Conservation (phyloP, 92 coral and sea anemone species). For the Zoanthus sociatus region DNA sequence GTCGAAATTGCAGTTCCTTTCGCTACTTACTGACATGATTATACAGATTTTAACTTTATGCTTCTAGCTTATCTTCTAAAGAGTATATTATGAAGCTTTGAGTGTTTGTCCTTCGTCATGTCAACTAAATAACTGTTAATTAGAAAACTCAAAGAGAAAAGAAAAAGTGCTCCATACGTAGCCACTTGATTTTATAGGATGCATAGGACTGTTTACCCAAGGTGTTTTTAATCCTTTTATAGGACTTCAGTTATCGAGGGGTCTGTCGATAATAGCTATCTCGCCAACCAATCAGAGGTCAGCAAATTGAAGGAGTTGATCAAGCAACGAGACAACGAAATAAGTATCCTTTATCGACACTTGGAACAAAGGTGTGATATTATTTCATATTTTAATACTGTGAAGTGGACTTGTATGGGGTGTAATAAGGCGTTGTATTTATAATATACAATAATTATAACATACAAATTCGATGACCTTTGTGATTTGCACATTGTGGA, state of each 20-base stretch:
- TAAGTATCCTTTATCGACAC: constrained; percentile 90
- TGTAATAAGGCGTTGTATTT: too few species aligned
- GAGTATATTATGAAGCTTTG: too few species aligned
- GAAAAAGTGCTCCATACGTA: background rate
- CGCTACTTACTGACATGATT: too few species aligned
- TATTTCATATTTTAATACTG: background rate
- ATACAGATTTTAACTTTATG: too few species aligned
- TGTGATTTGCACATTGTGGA: too few species aligned
- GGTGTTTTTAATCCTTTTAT: background rate
- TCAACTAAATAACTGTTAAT: too few species aligned
- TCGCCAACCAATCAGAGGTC: constrained; percentile 89
- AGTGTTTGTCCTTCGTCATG: too few species aligned
- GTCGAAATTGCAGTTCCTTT: too few species aligned
- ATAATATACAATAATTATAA: too few species aligned
- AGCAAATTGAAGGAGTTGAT: constrained; percentile 92
- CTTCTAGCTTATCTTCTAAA: too few species aligned
- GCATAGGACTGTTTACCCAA: background rate
- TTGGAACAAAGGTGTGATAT: constrained; percentile 59
- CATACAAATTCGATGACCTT: too few species aligned
- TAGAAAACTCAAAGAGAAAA: too few species aligned
- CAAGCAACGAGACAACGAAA: constrained; percentile 95
- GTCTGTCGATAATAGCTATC: constrained; percentile 79
- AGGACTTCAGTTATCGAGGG: constrained; percentile 54
- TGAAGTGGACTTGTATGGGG: background rate
- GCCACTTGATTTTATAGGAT: background rate